Conservation (phyloP, 2,888 invertebrate genomes). For the Troilus luridus region DNA sequence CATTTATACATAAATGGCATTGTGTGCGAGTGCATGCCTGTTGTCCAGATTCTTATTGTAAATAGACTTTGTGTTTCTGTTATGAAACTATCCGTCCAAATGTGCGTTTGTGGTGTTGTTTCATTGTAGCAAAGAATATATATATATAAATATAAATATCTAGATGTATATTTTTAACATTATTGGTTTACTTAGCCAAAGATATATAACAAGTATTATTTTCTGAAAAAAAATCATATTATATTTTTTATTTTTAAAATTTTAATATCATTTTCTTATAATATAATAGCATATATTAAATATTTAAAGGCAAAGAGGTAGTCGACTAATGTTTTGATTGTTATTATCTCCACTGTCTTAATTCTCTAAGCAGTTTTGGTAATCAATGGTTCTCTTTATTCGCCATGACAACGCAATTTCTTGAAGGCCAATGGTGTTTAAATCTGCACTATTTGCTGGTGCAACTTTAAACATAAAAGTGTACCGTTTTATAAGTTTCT, state of each 20-base stretch:
- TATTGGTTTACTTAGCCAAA: constrained; percentile 47
- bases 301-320: not conserved
- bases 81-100: constrained; percentile 54
- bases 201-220: constrained; percentile 50
- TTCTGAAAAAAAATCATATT: constrained; percentile 20
- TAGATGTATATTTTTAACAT: constrained; percentile 50
- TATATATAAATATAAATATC: constrained; percentile 35
- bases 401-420: too few species aligned
- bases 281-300: not conserved
- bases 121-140: constrained; percentile 35
- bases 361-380: not conserved
- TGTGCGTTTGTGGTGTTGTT: constrained; percentile 43
- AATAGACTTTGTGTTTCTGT: constrained; percentile 24
- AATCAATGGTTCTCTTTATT: not conserved
- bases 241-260: constrained; percentile 29
- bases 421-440: not conserved
- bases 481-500: not conserved
- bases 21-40: constrained; percentile 38
- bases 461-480: not conserved
- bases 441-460: not conserved
- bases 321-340: not conserved
- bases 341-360: not conserved
- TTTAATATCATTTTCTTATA: not conserved
- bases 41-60: not conserved
- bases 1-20: constrained; percentile 17